Conservation (phyloP, 2,113 vertebrate species). For the Thymallus thymallus region DNA sequence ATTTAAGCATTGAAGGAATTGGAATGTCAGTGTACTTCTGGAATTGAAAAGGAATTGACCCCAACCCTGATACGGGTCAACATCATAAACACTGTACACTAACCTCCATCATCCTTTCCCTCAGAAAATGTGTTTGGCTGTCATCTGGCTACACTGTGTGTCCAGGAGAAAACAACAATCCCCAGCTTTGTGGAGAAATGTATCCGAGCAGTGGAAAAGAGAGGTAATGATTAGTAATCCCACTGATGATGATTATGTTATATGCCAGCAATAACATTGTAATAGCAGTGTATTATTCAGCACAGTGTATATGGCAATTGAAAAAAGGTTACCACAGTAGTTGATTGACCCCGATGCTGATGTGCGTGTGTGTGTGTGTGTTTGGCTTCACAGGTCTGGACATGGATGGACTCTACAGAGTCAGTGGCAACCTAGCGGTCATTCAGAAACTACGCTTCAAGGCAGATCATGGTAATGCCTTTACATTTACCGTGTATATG, state of each 20-base stretch:
- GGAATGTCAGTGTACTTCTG: too few relatives aligned
- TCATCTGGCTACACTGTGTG: slow-evolving; percentile 77
- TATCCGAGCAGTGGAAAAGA: slow-evolving; percentile 82
- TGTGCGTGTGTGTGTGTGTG: slow-evolving; percentile 17
- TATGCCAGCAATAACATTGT: too few relatives aligned
- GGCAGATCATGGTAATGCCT: slow-evolving; percentile 80
- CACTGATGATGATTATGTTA: too few relatives aligned
- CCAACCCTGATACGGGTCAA: background rate
- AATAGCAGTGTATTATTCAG: background rate
- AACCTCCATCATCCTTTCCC: slow-evolving; percentile 4
- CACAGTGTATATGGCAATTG: background rate
- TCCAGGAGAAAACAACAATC: slow-evolving; percentile 78
- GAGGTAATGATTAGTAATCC: slow-evolving; percentile 70
- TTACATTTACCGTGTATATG: background rate
- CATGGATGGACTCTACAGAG: slow-evolving; percentile 90
- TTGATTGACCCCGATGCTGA: background rate
- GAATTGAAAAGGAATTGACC: too few relatives aligned
- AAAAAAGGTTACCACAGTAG: background rate
- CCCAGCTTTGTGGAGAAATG: slow-evolving; percentile 87
- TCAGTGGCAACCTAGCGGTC: slow-evolving; percentile 92
- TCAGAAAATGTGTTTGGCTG: slow-evolving; percentile 94
- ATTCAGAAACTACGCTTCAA: slow-evolving; percentile 93
- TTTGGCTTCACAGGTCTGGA: slow-evolving; percentile 76
- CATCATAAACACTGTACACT: background rate
- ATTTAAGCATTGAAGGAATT: too few relatives aligned